Evolutionary conservation across 2,113 vertebrate species (phyloP).

Genomic region (Azemiops feae): DNA sequence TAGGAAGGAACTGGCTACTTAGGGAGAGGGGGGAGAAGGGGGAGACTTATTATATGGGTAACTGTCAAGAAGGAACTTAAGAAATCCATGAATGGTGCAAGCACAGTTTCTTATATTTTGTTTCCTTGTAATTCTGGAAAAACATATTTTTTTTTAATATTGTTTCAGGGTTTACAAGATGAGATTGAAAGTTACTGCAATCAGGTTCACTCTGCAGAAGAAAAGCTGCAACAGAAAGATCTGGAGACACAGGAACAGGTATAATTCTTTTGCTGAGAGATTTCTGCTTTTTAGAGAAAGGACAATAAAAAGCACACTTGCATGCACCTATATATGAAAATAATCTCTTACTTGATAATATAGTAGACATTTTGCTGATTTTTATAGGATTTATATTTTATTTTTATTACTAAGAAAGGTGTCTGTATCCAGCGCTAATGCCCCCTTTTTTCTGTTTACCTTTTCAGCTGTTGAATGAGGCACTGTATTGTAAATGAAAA

Average conservation of each 20-base stretch:
- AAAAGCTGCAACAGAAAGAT: constrained; percentile 80
- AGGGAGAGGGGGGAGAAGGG: accelerated
- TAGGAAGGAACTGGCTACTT: background rate
- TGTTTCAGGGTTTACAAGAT: constrained; percentile 80
- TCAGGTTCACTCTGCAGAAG: constrained; percentile 73
- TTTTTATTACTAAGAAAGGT: constrained; percentile 43
- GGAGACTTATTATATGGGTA: accelerated
- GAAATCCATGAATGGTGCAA: background rate
- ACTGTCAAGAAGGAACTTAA: background rate
- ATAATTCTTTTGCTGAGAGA: background rate
- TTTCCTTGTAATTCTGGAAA: background rate
- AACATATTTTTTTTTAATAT: constrained; percentile 7
- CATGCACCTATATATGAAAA: constrained; percentile 3
- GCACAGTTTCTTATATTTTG: accelerated
- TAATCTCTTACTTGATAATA: constrained; percentile 49
- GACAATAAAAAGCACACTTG: background rate
- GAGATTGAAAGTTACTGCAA: constrained; percentile 76
- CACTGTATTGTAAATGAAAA: constrained; percentile 48
- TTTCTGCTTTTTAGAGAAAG: constrained; percentile 11
- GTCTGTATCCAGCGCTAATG: constrained; percentile 46
- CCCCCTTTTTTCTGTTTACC: constrained; percentile 51
- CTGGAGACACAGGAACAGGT: constrained; percentile 89
- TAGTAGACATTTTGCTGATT: constrained; percentile 44
- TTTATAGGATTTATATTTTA: constrained; percentile 36
- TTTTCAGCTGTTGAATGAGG: constrained; percentile 35